These are phyloP conservation scores for Dryobotodes eremita DNA, from an alignment of 2,888 invertebrate genomes.

Conservation along the genomic window DNA sequence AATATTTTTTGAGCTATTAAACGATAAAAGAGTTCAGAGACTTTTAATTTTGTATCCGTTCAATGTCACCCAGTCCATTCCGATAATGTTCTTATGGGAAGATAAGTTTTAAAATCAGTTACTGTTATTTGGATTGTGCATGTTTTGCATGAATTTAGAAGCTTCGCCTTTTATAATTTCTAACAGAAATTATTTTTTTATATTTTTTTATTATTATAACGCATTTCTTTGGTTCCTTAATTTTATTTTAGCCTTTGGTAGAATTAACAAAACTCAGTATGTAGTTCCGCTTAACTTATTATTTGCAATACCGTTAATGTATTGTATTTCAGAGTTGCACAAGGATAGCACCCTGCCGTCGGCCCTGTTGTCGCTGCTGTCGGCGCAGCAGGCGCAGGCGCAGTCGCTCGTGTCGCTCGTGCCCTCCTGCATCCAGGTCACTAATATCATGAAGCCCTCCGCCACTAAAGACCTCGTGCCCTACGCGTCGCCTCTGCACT, in stretches of 20 bases:
- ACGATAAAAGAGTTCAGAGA: constrained; percentile 76
- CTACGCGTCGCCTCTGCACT: constrained; percentile 59
- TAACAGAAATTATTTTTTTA: constrained; percentile 86
- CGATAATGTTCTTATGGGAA: constrained; percentile 85
- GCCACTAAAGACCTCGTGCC: constrained; percentile 64
- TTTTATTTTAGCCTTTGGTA: constrained; percentile 89
- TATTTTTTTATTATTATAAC: constrained; percentile 87
- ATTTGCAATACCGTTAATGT: constrained; percentile 88
- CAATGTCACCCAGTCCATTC: constrained; percentile 70
- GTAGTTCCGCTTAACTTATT: constrained; percentile 86
- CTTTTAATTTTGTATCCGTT: constrained; percentile 77
- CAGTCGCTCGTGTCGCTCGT: constrained; percentile 77
- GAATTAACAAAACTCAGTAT: constrained; percentile 89
- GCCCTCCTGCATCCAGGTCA: constrained; percentile 79
- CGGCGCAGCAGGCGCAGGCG: constrained; percentile 79
- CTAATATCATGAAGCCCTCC: constrained; percentile 72
- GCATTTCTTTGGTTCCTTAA: constrained; percentile 91
- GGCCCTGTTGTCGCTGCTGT: constrained; percentile 88
- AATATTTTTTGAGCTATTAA: constrained; percentile 88
- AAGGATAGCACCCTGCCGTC: constrained; percentile 85
- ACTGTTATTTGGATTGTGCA: constrained; percentile 87
- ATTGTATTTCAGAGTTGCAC: constrained; percentile 87
- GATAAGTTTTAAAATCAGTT: constrained; percentile 82
- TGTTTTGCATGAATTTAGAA: constrained; percentile 90
- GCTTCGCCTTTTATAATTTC: constrained; percentile 90